These are phyloP conservation scores for Yponomeuta plumbellus DNA, from an alignment of 2,888 invertebrate species.

Conservation along the genomic window DNA sequence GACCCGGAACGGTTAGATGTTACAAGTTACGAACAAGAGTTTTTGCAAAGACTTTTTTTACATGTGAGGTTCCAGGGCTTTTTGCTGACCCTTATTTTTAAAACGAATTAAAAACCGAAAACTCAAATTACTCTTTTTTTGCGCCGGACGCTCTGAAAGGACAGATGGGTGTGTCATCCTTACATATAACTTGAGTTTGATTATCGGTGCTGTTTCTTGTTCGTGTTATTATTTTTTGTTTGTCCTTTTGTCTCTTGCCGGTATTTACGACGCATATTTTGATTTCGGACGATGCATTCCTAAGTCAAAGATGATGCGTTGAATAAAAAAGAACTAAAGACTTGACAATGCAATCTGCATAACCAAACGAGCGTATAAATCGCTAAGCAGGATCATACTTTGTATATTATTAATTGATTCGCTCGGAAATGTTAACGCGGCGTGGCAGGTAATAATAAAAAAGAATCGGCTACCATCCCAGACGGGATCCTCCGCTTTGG, in stretches of 20 bases:
- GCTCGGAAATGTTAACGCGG: conserved; percentile 18
- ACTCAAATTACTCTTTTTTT: conserved; percentile 9
- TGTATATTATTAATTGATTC: conserved; percentile 12
- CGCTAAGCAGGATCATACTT: neutral
- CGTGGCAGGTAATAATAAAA: conserved; percentile 28
- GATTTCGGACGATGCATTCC: neutral
- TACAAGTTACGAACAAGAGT: neutral
- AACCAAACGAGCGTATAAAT: neutral
- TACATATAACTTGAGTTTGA: neutral
- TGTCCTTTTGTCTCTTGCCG: neutral
- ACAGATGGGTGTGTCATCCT: conserved; percentile 8
- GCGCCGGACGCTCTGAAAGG: conserved; percentile 13
- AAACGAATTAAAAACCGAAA: conserved; percentile 13
- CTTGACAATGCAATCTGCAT: neutral
- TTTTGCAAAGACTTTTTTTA: conserved; percentile 1
- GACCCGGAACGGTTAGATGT: neutral
- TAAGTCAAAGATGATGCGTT: neutral
- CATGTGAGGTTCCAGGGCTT: neutral
- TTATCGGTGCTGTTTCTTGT: neutral
- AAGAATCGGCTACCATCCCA: conserved; percentile 36
- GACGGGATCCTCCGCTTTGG: conserved; percentile 37
- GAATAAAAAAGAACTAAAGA: neutral
- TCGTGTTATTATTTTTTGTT: neutral
- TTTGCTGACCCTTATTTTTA: conserved; percentile 7
- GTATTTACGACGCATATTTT: neutral